These are phyloP conservation scores for Drosophila malerkotliana DNA, from an alignment of 1,140 invertebrate genomes.

Conservation along the genomic window DNA sequence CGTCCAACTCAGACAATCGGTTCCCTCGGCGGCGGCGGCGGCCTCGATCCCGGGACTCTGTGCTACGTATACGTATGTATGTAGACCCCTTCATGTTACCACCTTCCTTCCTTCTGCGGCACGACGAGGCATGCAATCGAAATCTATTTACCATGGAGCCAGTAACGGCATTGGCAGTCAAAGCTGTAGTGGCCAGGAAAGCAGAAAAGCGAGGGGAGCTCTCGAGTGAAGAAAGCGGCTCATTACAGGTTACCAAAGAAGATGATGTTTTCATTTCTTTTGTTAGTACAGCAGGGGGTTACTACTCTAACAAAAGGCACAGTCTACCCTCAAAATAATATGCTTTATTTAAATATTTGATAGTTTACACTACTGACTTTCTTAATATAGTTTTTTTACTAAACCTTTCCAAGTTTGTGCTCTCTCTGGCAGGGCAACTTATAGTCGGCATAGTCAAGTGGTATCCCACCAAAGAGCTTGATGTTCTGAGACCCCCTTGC, in stretches of 20 bases:
- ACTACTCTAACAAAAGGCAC: conserved; percentile 20
- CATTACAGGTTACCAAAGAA: conserved; percentile 67
- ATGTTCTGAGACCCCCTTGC: conserved; percentile 25
- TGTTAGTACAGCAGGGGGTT: conserved; percentile 27
- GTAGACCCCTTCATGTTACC: conserved; percentile 1
- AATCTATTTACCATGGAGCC: conserved; percentile 79
- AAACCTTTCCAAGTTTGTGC: not conserved
- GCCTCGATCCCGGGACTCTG: not conserved
- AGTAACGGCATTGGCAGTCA: conserved; percentile 7
- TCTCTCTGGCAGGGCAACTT: not conserved
- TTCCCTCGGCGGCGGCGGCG: conserved; percentile 10
- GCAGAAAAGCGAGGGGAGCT: conserved; percentile 28
- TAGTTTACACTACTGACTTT: no score
- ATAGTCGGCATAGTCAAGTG: conserved; percentile 7
- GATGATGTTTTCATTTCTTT: conserved; percentile 32
- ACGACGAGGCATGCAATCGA: conserved; percentile 71
- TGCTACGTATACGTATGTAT: not conserved
- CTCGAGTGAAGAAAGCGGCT: conserved; percentile 75
- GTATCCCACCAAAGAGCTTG: conserved; percentile 17
- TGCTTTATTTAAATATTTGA: no score
- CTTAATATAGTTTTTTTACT: no score
- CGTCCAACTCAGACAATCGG: conserved; percentile 62
- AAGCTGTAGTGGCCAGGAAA: not conserved
- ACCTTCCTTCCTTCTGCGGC: conserved; percentile 7
- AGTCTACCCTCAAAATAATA: no score